Conservation (phyloP, 1,140 invertebrate genomes). For the Leptopilina boulardi region DNA sequence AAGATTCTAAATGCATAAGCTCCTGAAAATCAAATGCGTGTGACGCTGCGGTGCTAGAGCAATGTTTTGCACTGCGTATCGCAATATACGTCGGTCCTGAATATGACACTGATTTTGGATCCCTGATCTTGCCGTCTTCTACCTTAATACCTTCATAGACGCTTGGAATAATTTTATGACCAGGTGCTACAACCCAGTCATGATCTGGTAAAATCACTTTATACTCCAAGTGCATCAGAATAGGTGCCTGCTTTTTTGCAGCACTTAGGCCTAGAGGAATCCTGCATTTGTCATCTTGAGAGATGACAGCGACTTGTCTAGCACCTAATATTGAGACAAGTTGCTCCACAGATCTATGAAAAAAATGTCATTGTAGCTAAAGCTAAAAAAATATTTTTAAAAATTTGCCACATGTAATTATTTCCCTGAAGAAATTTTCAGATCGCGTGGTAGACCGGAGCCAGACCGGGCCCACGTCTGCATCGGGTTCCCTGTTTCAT, state of each 20-base stretch:
- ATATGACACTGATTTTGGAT: slow-evolving; percentile 58
- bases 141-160: slow-evolving; percentile 63
- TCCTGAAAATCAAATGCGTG: too few species aligned
- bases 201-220: slow-evolving; percentile 57
- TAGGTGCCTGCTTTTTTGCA: slow-evolving; percentile 64
- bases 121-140: slow-evolving; percentile 50
- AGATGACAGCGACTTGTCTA: slow-evolving; percentile 54
- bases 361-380: too few species aligned
- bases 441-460: too few species aligned
- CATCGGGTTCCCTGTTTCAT: too few species aligned
- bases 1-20: not conserved
- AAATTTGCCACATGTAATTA: too few species aligned
- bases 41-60: too few species aligned
- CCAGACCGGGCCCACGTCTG: too few species aligned
- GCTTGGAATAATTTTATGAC: slow-evolving; percentile 67
- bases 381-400: not conserved
- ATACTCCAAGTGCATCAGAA: slow-evolving; percentile 68
- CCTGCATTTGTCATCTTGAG: slow-evolving; percentile 70
- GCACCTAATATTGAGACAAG: slow-evolving; percentile 52
- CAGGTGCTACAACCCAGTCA: slow-evolving; percentile 66
- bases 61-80: too few species aligned
- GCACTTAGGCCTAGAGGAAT: slow-evolving; percentile 69
- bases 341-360: not conserved
- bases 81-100: slow-evolving; percentile 51
- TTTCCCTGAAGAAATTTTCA: slow-evolving; percentile 5